Base-by-base conservation (phyloP, 2,888 invertebrate species). In the Ennomos fuscantarius region DNA sequence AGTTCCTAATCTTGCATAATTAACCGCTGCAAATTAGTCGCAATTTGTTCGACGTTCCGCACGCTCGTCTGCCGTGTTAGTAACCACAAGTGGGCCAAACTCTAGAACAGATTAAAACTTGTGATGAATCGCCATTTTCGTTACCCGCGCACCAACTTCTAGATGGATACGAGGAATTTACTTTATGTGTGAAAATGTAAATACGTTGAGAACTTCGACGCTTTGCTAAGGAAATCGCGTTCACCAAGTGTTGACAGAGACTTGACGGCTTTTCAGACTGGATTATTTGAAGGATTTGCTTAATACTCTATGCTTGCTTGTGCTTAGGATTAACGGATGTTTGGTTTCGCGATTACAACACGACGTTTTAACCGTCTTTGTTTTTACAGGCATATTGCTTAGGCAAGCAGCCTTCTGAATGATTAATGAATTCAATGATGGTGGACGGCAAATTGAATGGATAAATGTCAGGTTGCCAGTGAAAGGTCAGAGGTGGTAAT, bases 151-250 rank as follows among this genome's bases (percentile, higher is more conserved):
- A 82, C 80, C 77, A 82, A 86, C 81, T 86, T 83, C 78, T 78
- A 78, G 82, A 59, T 50, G 53, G 58, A 82, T 84, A 81, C 81
- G 82, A 80, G 86, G 76, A 83, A 86, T 89, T 86, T 85, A 85
- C 87, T 89, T 86, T 84, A 86, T 86, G 84, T 89, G 87, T 85
- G 85, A 87, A 89, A 89, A 90, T 89, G 90, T 89, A 89, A 89
- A 90, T 89, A 90, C 81, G 81, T 74, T 71, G 73, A 71, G 79
- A 87, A 88, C 81, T 89, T 87, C 80, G 71, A 75, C 72, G 79
- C 81, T 79, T 56, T 79, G 77, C 79, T 68, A 79, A 86, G 86
- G 81, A 87, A 89, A 88, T 87, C 86, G 79, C 83, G 82, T 83
- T 79, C 76, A 75, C 77, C 70, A 80, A 83, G 83, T 88, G 89